Conservation (phyloP, 23 tunicate genomes). For the Aplidium turbinatum region DNA sequence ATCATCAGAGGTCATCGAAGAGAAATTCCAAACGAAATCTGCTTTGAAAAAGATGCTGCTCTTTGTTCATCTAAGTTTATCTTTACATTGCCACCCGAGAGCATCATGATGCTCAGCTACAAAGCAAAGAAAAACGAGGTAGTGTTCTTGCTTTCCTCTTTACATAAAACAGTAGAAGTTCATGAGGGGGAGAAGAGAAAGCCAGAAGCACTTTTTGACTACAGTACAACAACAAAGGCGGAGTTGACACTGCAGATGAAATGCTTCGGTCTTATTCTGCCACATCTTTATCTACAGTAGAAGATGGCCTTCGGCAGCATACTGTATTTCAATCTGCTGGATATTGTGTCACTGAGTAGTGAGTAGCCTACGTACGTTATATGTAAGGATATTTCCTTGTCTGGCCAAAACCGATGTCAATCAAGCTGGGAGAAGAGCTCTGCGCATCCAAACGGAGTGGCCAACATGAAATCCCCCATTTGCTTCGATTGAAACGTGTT, state of each 20-base stretch:
- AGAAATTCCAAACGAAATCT: slow-evolving; percentile 15
- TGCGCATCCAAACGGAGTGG: slow-evolving; percentile 19
- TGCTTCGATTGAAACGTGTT: slow-evolving; percentile 32
- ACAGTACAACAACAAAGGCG: slow-evolving; percentile 31
- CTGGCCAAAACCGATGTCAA: slow-evolving; percentile 29
- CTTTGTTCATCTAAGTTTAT: slow-evolving; percentile 24
- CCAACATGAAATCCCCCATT: slow-evolving; percentile 20
- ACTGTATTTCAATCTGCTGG: slow-evolving; percentile 24
- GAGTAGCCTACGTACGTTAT: slow-evolving; percentile 11
- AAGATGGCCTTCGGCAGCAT: slow-evolving; percentile 34
- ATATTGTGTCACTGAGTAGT: slow-evolving; percentile 35
- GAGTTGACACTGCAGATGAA: slow-evolving; percentile 42
- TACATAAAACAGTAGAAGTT: slow-evolving; percentile 33
- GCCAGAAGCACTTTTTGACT: slow-evolving; percentile 33
- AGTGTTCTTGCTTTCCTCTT: slow-evolving; percentile 34
- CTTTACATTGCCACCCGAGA: slow-evolving; percentile 26
- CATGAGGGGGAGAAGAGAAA: slow-evolving; percentile 27
- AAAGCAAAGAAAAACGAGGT: slow-evolving; percentile 33
- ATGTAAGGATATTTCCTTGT: slow-evolving; percentile 23
- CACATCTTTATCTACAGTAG: slow-evolving; percentile 18
- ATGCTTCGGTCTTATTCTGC: slow-evolving; percentile 30
- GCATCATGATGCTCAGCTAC: slow-evolving; percentile 31
- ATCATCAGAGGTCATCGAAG: slow-evolving; percentile 14
- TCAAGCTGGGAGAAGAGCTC: slow-evolving; percentile 31
- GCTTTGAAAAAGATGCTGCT: slow-evolving; percentile 39